phyloP scores from a whole-genome alignment of 2,888 invertebrate genomes.

The Hermaeophaga mercurialis region DNA sequence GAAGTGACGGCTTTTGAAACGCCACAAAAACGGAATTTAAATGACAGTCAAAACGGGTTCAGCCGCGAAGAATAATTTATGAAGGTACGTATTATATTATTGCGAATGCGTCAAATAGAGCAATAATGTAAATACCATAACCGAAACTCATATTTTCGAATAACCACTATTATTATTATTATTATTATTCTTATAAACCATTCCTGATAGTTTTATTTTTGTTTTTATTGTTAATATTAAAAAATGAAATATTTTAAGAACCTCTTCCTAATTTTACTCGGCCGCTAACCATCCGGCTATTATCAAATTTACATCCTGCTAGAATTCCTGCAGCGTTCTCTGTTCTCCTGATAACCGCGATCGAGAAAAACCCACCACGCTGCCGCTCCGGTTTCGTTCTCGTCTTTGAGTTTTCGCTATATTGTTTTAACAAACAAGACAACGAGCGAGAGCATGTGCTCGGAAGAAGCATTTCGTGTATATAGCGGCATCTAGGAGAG shows the following conservation, averaged over 20 bases:
- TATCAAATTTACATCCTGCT: not conserved
- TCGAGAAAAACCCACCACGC: slow-evolving; percentile 50
- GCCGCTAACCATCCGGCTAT: not conserved
- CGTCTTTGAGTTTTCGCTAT: slow-evolving; percentile 3
- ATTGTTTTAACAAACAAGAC: not conserved
- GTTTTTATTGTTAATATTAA: too few species aligned
- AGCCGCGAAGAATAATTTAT: slow-evolving; percentile 2
- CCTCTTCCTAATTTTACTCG: too few species aligned
- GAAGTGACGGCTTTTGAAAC: slow-evolving; percentile 13
- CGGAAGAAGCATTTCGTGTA: not conserved
- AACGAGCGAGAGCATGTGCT: slow-evolving; percentile 21
- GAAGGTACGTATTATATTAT: slow-evolving; percentile 7
- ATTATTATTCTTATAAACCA: too few species aligned
- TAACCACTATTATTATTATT: too few species aligned
- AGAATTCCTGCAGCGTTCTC: slow-evolving; percentile 16
- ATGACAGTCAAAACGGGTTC: slow-evolving; percentile 5
- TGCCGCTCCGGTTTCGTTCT: slow-evolving; percentile 34
- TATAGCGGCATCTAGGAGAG: slow-evolving; percentile 26
- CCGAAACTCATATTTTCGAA: too few species aligned
- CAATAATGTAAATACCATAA: too few species aligned
- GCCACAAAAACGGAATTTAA: slow-evolving; percentile 16
- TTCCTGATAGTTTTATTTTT: too few species aligned
- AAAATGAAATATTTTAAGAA: too few species aligned
- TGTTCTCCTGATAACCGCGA: slow-evolving; percentile 43
- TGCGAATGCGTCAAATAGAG: slow-evolving; percentile 1